Conservation (phyloP, 2,888 invertebrate species). For the Synanthedon vespiformis region DNA sequence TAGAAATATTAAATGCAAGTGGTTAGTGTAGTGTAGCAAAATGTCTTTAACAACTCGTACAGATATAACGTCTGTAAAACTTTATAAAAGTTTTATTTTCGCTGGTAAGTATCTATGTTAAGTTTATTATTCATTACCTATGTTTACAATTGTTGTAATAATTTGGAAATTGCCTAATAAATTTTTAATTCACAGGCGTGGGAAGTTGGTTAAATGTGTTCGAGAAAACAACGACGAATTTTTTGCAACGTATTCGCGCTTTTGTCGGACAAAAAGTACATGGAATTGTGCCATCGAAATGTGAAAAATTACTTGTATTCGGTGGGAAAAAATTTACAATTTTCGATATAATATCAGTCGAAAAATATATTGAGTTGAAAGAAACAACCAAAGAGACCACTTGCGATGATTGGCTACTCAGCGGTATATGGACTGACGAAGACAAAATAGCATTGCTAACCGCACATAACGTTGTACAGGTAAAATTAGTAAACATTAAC, state of each 20-base stretch:
- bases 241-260: constrained; percentile 21
- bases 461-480: constrained; percentile 75
- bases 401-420: constrained; percentile 76
- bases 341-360: constrained; percentile 7
- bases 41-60: constrained; percentile 32
- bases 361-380: neutral
- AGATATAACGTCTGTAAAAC: constrained; percentile 66
- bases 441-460: constrained; percentile 68
- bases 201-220: constrained; percentile 57
- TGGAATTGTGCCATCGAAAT: constrained; percentile 51
- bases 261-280: constrained; percentile 70
- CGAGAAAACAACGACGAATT: constrained; percentile 16
- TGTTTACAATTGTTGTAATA: too few species aligned
- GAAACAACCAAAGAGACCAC: constrained; percentile 20
- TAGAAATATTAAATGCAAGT: too few species aligned
- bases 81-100: constrained; percentile 42
- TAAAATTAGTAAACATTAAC: constrained; percentile 12
- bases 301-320: constrained; percentile 52
- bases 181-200: constrained; percentile 45
- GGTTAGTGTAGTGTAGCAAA: neutral
- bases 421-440: constrained; percentile 60
- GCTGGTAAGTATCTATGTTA: constrained; percentile 41
- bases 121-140: too few species aligned
- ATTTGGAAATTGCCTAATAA: neutral
- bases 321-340: constrained; percentile 70